A percentile compares a stretch with the other conserved stretches of the same genome.
Evolutionary conservation across 2,113 vertebrate genomes (phyloP).

Genomic region (Lota lota): DNA sequence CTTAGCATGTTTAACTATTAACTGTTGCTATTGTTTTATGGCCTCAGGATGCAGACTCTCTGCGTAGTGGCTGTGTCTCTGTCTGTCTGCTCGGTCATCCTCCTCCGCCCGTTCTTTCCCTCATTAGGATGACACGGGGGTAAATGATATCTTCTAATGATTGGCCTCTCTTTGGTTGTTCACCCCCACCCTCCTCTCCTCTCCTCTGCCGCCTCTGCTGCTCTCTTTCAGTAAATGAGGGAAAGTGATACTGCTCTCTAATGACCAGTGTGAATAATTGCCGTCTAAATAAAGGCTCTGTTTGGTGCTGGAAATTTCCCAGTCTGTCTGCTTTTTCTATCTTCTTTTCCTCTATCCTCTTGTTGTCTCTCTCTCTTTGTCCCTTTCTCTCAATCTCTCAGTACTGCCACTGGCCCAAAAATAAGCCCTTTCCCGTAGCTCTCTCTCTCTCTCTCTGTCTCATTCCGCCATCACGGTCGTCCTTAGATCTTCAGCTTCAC

Average conservation of each 20-base stretch:
- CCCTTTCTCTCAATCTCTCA: background rate
- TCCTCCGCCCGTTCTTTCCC: conserved; percentile 28
- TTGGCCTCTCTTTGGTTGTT: conserved; percentile 58
- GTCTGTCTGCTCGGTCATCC: conserved; percentile 18
- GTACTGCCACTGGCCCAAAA: too few species aligned
- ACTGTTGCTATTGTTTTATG: conserved; percentile 53
- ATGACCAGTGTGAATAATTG: conserved; percentile 80
- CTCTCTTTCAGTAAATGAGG: conserved; percentile 81
- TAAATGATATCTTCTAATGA: conserved; percentile 81
- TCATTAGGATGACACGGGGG: conserved; percentile 64
- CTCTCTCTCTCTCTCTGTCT: background rate
- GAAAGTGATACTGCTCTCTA: conserved; percentile 78
- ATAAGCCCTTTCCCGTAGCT: background rate
- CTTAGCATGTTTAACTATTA: conserved; percentile 57
- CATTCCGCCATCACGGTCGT: too few species aligned
- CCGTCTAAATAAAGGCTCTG: conserved; percentile 77
- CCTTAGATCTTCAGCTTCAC: too few species aligned
- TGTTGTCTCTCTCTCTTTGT: conserved; percentile 11
- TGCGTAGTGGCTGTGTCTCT: conserved; percentile 22
- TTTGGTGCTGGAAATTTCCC: conserved; percentile 67
- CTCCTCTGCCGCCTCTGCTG: conserved; percentile 18
- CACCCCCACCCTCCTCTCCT: conserved; percentile 7
- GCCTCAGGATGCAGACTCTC: conserved; percentile 49
- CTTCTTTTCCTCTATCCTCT: conserved; percentile 13
- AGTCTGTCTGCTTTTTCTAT: conserved; percentile 42